A percentile compares a stretch with the other conserved stretches of the same genome.
phyloP scores from a whole-genome alignment of 2,797 vertebrate species.

The Falco berigora region DNA sequence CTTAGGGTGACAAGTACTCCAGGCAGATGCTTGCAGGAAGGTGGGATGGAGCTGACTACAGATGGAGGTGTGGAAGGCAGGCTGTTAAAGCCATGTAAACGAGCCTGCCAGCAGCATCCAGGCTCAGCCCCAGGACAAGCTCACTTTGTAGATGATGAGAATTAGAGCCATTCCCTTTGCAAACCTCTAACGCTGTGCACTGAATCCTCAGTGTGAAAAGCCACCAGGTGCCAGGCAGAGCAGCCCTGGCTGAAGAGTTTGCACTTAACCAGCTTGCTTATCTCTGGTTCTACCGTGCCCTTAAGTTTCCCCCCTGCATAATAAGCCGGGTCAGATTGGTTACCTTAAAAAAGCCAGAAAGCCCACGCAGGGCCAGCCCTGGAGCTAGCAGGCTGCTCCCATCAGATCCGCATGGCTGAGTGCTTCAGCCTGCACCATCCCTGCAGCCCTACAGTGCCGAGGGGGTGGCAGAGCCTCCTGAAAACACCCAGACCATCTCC shows the following conservation, averaged over 20 bases:
- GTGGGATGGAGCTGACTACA: background rate
- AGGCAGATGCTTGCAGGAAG: background rate
- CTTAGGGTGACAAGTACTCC: background rate
- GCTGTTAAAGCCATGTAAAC: accelerated
- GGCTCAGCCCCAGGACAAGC: background rate
- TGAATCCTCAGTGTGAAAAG: background rate
- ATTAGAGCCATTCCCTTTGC: background rate
- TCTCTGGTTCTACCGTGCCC: background rate
- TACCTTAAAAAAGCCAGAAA: background rate
- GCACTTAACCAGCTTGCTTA: background rate
- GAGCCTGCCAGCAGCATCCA: background rate
- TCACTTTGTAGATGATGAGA: background rate
- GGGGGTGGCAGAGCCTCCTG: background rate
- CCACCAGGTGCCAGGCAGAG: background rate
- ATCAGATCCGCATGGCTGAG: background rate
- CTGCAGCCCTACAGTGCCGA: accelerated
- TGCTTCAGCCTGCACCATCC: background rate
- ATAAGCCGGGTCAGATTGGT: background rate
- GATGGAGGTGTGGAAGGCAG: background rate
- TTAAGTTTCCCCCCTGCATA: background rate
- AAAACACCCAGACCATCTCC: background rate
- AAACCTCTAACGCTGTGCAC: background rate
- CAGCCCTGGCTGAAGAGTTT: background rate
- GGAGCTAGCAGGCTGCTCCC: background rate
- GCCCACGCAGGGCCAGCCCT: background rate